Base-by-base conservation (phyloP, 2,113 vertebrate genomes). In the Pogona vitticeps region DNA sequence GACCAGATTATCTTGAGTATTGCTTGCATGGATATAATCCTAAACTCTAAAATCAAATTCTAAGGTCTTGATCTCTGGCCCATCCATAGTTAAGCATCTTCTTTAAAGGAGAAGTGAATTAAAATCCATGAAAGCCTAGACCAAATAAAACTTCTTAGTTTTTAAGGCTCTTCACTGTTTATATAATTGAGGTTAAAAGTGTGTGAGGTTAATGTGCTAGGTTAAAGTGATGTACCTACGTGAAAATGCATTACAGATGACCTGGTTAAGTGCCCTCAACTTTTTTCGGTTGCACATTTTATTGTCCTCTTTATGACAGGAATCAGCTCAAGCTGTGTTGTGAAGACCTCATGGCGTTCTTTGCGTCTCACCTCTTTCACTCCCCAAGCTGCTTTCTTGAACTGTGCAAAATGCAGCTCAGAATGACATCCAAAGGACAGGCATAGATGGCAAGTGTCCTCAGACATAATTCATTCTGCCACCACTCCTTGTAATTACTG, bases 401-500 rank as follows among this genome's bases (percentile, higher is more conserved):
- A 52, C 80, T 0, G 0, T 20, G 70, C 73, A 76, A 72, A 40
- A n/a, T 1, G 0, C 46, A 46, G 52, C 1, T 36, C 76, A 76
- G 56, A 73, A 18, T 3, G 42, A 77, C 23, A 76, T 76, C 1
- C 46, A 42, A 75, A 52, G 6, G 56, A 87, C 83, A 76, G 86
- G 80, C 2, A 52, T 80, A 90, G 82, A 85, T 42, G 89, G 68
- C 83, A 90, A 90, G 56, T 92, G 89, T 67, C 90, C 83, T 1
- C 79, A 71, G 83, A 72, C 71, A 90, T 70, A 86, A 90, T 89
- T 89, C 90, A 82, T 93, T 92, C 76, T 90, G 90, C 91, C 92
- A 91, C 91, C 92, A 92, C 93, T 89, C 91, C 79, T 76, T 88
- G 93, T 95, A 95, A 95, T 94, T 94, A 94, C 89, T 94, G 86